Percentiles rank a stretch among this genome's conserved stretches.
Evolutionary conservation across 2,113 vertebrate genomes (phyloP).

Genomic region (Pycnonotus jocosus): DNA sequence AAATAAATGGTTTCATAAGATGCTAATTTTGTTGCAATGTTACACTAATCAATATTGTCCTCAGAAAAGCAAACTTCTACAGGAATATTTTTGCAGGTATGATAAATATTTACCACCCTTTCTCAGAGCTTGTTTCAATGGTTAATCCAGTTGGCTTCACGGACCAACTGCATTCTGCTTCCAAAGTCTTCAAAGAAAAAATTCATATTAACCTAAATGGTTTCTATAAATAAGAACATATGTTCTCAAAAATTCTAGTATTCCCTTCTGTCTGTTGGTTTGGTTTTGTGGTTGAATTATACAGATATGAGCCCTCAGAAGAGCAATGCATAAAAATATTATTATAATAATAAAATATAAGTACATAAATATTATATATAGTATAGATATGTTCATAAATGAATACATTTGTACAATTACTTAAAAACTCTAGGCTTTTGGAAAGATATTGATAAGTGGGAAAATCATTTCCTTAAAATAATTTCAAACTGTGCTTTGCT

Average conservation of each 20-base stretch:
- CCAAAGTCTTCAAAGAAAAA: background rate
- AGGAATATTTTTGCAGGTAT: background rate
- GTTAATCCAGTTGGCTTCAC: background rate
- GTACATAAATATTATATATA: background rate
- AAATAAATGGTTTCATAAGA: background rate
- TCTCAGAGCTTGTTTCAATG: background rate
- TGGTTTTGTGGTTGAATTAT: background rate
- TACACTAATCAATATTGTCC: background rate
- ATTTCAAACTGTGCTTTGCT: background rate
- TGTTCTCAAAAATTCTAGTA: background rate
- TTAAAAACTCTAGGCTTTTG: background rate
- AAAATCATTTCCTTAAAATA: background rate
- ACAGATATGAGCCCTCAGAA: background rate
- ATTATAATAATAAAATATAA: background rate
- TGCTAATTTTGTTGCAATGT: background rate
- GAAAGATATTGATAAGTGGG: background rate
- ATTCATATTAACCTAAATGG: background rate
- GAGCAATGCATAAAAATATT: background rate
- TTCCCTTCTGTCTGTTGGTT: background rate
- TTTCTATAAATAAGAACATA: background rate
- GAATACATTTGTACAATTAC: background rate
- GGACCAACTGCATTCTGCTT: background rate
- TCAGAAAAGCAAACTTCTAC: background rate
- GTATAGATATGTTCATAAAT: background rate
- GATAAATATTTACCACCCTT: background rate